A percentile compares a stretch with the other conserved stretches of the same genome.
These are phyloP conservation scores for Notolabrus celidotus DNA, from an alignment of 2,797 vertebrate genomes.

Conservation along the genomic window DNA sequence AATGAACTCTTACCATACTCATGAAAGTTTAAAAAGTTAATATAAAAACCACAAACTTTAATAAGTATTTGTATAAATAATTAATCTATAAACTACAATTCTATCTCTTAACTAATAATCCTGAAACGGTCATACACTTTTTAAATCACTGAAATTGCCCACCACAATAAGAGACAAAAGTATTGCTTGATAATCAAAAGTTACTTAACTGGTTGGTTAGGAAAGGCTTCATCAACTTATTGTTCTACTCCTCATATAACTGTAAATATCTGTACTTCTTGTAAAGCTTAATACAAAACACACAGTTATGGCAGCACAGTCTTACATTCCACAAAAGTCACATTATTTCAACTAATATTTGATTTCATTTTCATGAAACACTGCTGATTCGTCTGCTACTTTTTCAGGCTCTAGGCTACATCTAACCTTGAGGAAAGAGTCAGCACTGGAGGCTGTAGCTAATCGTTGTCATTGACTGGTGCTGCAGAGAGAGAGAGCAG, in stretches of 20 bases:
- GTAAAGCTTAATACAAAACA: neutral
- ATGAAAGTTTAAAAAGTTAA: too few relatives aligned
- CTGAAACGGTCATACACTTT: too few relatives aligned
- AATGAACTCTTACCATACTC: too few relatives aligned
- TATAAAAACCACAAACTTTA: too few relatives aligned
- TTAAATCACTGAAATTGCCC: too few relatives aligned
- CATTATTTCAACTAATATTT: constrained; percentile 37
- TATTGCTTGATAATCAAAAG: neutral
- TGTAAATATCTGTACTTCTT: neutral
- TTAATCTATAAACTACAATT: too few relatives aligned
- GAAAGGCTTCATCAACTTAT: neutral
- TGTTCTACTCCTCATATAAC: constrained; percentile 1
- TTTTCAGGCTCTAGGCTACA: constrained; percentile 64
- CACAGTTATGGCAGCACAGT: neutral
- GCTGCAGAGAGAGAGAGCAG: constrained; percentile 49
- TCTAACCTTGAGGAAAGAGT: constrained; percentile 77
- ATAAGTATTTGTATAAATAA: too few relatives aligned
- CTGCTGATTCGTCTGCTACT: constrained; percentile 32
- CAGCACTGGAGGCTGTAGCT: constrained; percentile 65
- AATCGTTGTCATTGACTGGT: constrained; percentile 77
- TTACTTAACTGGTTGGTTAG: neutral
- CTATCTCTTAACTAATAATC: too few relatives aligned
- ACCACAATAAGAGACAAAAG: neutral
- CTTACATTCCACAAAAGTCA: constrained; percentile 12
- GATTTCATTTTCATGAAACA: constrained; percentile 38